Evolutionary conservation across 2,113 vertebrate species (phyloP).

Genomic region (Myrmophylax atrothorax): DNA sequence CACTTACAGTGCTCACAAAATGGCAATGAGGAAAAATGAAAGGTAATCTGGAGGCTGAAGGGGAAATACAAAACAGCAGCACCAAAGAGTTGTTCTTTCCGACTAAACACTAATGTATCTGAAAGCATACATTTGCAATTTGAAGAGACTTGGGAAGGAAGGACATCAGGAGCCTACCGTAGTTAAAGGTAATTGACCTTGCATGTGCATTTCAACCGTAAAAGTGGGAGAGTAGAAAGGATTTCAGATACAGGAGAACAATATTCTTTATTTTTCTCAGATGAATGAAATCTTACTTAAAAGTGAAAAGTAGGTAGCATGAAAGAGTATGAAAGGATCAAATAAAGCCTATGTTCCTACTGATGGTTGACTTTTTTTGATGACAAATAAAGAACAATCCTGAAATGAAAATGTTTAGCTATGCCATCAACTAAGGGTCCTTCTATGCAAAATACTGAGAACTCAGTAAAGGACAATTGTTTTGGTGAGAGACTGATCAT

Average conservation of each 20-base stretch:
- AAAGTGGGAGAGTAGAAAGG: neutral
- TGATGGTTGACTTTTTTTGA: neutral
- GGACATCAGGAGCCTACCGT: neutral
- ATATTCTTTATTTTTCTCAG: neutral
- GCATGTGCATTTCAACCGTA: neutral
- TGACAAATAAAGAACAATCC: neutral
- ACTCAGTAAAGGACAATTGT: neutral
- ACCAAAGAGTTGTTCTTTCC: neutral
- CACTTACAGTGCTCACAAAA: neutral
- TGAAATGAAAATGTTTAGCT: neutral
- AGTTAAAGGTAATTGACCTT: neutral
- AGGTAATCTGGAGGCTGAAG: neutral
- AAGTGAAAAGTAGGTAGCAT: neutral
- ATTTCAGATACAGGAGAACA: neutral
- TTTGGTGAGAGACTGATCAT: neutral
- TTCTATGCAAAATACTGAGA: neutral
- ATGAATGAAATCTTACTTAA: neutral
- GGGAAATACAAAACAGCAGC: neutral
- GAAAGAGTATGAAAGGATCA: neutral
- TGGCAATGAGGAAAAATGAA: neutral
- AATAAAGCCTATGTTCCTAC: neutral
- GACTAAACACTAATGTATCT: neutral
- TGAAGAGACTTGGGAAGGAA: neutral
- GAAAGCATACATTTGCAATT: neutral
- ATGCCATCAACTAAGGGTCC: neutral